phyloP scores from a whole-genome alignment of 2,797 vertebrate genomes.

The Sparus aurata region DNA sequence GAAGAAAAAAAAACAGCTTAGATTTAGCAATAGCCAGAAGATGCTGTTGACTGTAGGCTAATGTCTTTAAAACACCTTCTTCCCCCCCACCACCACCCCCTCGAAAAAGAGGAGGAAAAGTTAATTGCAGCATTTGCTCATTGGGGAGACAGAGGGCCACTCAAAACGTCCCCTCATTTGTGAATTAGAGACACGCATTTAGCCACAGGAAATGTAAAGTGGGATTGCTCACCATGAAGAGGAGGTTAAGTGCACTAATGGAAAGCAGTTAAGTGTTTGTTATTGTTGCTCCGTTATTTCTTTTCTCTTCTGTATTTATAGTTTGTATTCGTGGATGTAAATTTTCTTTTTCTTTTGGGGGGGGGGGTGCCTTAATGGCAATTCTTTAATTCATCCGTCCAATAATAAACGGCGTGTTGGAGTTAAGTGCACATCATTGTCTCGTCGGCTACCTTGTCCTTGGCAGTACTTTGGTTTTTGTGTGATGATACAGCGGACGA shows the following conservation, averaged over 20 bases:
- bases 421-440: slow-evolving; percentile 67
- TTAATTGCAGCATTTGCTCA: slow-evolving; percentile 97
- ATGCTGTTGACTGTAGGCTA: slow-evolving; percentile 87
- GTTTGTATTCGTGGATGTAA: slow-evolving; percentile 86
- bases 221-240: slow-evolving; percentile 77
- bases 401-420: slow-evolving; percentile 88
- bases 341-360: slow-evolving; percentile 50
- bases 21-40: slow-evolving; percentile 87
- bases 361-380: slow-evolving; percentile 46
- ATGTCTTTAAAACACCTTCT: slow-evolving; percentile 96
- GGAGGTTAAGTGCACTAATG: slow-evolving; percentile 86
- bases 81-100: background rate
- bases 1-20: slow-evolving; percentile 86
- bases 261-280: slow-evolving; percentile 85
- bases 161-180: slow-evolving; percentile 93
- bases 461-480: slow-evolving; percentile 22
- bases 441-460: slow-evolving; percentile 27
- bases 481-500: background rate
- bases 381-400: slow-evolving; percentile 75
- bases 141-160: slow-evolving; percentile 93
- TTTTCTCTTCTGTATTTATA: slow-evolving; percentile 87
- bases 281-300: slow-evolving; percentile 76
- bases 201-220: slow-evolving; percentile 84
- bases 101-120: slow-evolving; percentile 81
- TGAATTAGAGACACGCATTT: slow-evolving; percentile 95